phyloP scores from a whole-genome alignment of 2,888 invertebrate species.

The Syrista parreyssii region DNA sequence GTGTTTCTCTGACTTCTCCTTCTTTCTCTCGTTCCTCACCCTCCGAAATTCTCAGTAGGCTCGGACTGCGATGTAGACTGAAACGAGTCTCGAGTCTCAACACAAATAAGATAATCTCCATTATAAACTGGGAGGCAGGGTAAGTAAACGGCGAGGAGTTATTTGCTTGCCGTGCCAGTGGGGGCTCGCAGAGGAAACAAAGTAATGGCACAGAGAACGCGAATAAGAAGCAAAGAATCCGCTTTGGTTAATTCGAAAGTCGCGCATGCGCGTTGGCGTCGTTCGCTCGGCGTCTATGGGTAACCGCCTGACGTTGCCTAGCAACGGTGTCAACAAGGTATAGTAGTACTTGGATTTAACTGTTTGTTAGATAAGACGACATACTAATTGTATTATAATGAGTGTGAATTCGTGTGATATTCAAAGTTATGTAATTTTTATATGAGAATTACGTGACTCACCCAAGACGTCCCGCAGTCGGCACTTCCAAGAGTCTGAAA shows the following conservation, averaged over 20 bases:
- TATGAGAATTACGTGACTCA: slow-evolving; percentile 64
- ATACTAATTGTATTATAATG: too few relatives aligned
- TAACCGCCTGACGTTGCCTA: neutral
- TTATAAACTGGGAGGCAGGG: slow-evolving; percentile 61
- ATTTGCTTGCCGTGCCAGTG: slow-evolving; percentile 52
- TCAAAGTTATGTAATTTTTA: neutral
- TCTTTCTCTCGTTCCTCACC: slow-evolving; percentile 6
- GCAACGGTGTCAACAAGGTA: neutral
- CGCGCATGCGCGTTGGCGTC: slow-evolving; percentile 34
- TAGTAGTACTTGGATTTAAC: too few relatives aligned
- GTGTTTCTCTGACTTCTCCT: slow-evolving; percentile 9
- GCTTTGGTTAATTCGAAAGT: slow-evolving; percentile 26
- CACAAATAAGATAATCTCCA: slow-evolving; percentile 65
- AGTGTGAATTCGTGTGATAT: neutral
- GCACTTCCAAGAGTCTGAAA: slow-evolving; percentile 73
- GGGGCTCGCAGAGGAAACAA: slow-evolving; percentile 45
- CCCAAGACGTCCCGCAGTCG: slow-evolving; percentile 76
- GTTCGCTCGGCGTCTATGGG: too few relatives aligned
- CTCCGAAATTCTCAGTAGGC: slow-evolving; percentile 1
- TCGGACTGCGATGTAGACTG: slow-evolving; percentile 22
- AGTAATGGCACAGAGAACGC: slow-evolving; percentile 56
- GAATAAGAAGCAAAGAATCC: slow-evolving; percentile 49
- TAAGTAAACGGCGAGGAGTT: slow-evolving; percentile 61
- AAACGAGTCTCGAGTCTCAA: slow-evolving; percentile 44
- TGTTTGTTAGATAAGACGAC: too few relatives aligned